Evolutionary conservation across 2,888 invertebrate species (phyloP), one percentile per base, ranked within the genome.

Genomic region (Cartodere bifasciata): DNA sequence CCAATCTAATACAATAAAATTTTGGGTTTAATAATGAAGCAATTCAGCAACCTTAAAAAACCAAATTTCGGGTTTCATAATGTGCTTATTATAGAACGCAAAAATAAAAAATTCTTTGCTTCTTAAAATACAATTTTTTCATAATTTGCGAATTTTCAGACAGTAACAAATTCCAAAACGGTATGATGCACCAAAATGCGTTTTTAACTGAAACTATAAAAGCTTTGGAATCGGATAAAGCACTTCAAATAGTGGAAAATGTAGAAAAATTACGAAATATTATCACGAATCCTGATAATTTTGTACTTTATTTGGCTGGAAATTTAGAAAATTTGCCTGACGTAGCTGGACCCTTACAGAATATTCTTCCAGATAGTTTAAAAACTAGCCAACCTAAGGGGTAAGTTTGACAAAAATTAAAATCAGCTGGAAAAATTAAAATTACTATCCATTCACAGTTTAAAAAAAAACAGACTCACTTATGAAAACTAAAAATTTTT

Each of bases 171-270:
- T 72, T 74, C 48, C 67, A 71, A 42, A 68, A 70, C 43, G 78
- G 80, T 26, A 72, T 86, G 45, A 55, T 88, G 10, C 65, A 78
- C 0, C 88, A 90, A 49, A 76, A 79, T 35, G 71, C 70, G 41
- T 88, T 88, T 57, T 64, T 90, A 13, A 73, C 71, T 4, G 64
- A 70, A 5, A 50, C 86, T 10, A 50, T 80, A n/a, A 67, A 72
- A 31, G 64, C 65, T 32, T 50, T 82, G 25, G 67, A 65, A 36
- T 37, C 46, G 2, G 65, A 67, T 12, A 55, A 59, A 14, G 65
- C 64, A 0, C 63, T 66, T 21, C 60, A 64, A 3, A 63, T 68
- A 1, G 49, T 71, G 4, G 48, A 55, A 24, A 67, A 70, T 21
- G 64, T 81, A 12, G 69, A 72, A 40, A 53, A 58, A 4, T 61